phyloP scores from a whole-genome alignment of 2,797 vertebrate species.

The Mallotus villosus region DNA sequence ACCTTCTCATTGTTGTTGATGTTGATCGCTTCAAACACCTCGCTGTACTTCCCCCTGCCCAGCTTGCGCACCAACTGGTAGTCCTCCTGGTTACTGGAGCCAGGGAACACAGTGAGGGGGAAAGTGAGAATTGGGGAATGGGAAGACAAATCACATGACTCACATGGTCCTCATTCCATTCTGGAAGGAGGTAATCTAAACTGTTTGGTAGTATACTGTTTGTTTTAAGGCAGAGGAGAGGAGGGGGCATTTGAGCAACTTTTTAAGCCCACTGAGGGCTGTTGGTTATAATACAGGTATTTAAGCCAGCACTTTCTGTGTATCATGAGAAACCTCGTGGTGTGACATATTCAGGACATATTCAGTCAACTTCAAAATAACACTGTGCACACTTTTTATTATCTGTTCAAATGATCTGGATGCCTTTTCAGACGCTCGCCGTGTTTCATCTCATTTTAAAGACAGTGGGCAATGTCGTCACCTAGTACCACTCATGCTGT shows the following conservation, averaged over 20 bases:
- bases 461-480: not conserved
- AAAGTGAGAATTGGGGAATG: conserved; percentile 11
- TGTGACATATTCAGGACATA: not conserved
- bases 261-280: conserved; percentile 15
- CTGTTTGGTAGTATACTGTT: conserved; percentile 18
- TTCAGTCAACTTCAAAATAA: not conserved
- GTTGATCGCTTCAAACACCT: conserved; percentile 99
- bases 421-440: not conserved
- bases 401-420: no score
- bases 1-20: conserved; percentile 99
- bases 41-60: conserved; percentile 97
- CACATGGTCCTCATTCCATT: not conserved
- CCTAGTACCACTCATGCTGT: not conserved
- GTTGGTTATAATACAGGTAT: conserved; percentile 21
- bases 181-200: conserved; percentile 8
- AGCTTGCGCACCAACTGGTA: conserved; percentile 98
- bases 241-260: not conserved
- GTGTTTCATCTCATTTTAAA: not conserved
- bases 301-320: no score
- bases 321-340: no score
- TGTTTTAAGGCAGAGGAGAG: conserved; percentile 4
- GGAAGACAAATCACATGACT: not conserved
- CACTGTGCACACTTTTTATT: no score
- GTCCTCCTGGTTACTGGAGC: conserved; percentile 95
- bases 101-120: conserved; percentile 31